Base-by-base conservation (phyloP, 2,113 vertebrate genomes). In the Apodemus sylvaticus region DNA sequence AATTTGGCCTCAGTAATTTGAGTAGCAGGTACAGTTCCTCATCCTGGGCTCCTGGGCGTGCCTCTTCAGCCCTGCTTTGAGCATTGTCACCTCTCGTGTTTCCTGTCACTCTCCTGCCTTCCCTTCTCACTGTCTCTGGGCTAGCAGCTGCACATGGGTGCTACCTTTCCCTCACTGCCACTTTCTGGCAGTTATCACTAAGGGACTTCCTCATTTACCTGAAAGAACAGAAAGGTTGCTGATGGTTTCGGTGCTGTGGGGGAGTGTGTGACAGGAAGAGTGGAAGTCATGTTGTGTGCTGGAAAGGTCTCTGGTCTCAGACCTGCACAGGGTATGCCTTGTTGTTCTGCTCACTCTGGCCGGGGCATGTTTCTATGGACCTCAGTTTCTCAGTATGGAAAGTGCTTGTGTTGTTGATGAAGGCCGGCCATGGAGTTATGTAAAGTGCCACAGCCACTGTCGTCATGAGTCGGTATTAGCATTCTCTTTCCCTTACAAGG, bases 1-100 rank as follows among this genome's bases (percentile, higher is more conserved):
- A 99, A 96, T 99, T 99, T 90, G 99, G 99, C 94, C 97, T 99
- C 93, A 98, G 97, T 92, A 99, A 98, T 98, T 98, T 99, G 97
- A 99, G 98, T 94, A 98, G 98, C 98, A 99, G 99, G 99, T 99
- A 97, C 91, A 98, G 88, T 1, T 60, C 90, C 48, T n/a, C 73
- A 93, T 92, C 11, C n/a, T 92, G 39, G 68, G 0, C 89, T 88
- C 42, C 39, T 77, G 13, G 34, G 13, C 19, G 20, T 53, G 16
- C 24, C 29, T 83, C 36, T 76, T 92, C 19, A 93, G 3, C 29
- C 14, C 17, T 73, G 29, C 39, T 77, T 89, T 92, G 58, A 90
- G 76, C 90, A 86, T 34, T 7, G 68, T 5, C 22, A 7, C 16
- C 17, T 58, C 5, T 39, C 45, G 39, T 53, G n/a, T 11, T 31